Evolutionary conservation across 2,888 invertebrate genomes (phyloP).

Genomic region (Abrostola tripartita): DNA sequence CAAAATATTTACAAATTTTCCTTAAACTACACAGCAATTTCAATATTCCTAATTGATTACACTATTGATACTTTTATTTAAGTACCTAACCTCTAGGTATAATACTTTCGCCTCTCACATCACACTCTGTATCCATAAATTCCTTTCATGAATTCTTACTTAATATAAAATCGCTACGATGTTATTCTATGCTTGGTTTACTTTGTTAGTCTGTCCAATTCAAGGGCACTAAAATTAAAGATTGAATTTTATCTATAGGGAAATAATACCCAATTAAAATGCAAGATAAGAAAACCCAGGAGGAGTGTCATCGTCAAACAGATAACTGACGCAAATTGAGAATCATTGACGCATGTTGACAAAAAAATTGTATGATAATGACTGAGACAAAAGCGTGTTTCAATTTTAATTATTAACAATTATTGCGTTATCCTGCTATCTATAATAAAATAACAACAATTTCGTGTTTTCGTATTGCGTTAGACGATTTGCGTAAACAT

Average conservation of each 20-base stretch:
- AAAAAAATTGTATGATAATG: not conserved
- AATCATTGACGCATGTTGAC: not conserved
- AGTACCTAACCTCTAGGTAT: too few relatives aligned
- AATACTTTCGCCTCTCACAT: too few relatives aligned
- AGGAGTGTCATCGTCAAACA: not conserved
- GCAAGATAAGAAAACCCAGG: not conserved
- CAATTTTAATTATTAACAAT: constrained; percentile 1
- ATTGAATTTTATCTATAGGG: too few relatives aligned
- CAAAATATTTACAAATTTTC: constrained; percentile 81
- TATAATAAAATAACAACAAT: constrained; percentile 1
- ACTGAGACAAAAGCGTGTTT: not conserved
- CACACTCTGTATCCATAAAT: too few relatives aligned
- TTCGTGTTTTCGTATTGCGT: constrained; percentile 1
- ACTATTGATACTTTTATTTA: too few relatives aligned
- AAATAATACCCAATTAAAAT: too few relatives aligned
- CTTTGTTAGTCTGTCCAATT: too few relatives aligned
- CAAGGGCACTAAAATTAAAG: too few relatives aligned
- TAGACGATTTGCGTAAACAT: not conserved
- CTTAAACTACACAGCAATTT: constrained; percentile 75
- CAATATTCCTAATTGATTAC: too few relatives aligned
- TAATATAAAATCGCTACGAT: too few relatives aligned
- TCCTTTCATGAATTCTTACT: too few relatives aligned
- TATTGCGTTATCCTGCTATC: not conserved
- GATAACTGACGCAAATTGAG: not conserved
- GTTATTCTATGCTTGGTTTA: too few relatives aligned